Evolutionary conservation across 2,113 vertebrate genomes (phyloP), one percentile per base, ranked within the genome.

Genomic region (Patagioenas fasciata): DNA sequence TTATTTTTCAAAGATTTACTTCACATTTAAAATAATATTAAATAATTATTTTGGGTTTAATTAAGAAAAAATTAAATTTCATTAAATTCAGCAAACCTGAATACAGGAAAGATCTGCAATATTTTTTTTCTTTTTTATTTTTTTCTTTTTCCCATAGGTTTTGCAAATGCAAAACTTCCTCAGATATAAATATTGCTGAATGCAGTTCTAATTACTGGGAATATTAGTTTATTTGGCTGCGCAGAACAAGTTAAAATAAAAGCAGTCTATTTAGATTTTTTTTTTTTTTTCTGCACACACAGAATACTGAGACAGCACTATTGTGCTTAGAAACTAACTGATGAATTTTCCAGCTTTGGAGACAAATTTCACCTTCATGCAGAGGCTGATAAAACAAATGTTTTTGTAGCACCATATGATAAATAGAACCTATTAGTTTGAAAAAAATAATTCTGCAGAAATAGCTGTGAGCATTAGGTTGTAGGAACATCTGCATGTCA

Each of bases 401-500:
- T 82, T 8, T 89, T 95, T 90, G 31, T 74, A 96, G 56, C 56
- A 56, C 18, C 24, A 16, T 80, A 91, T 95, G 86, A 96, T 89
- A 96, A 93, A 97, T 92, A 97, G 78, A 95, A 85, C 31, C 69
- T 94, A 95, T 93, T 95, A 96, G 65, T 85, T 93, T 90, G 92
- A 97, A 97, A 96, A 97, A 97, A 84, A 88, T 80, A 95, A 94
- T 93, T 96, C 71, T 96, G 51, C 51, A 94, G 80, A 97, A 97
- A 94, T 79, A 75, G n/a, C 25, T 94, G 26, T 44, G 80, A 89
- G 57, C 86, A 81, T 66, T 74, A 85, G 50, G 86, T 92, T 84
- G 95, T 10, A 80, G 56, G 57, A 96, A 16, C 29, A 91, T 93
- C 95, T 96, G 60, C 9, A 23, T 85, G 40, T 85, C 88, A 96